These are phyloP conservation scores for Brachionus manjavacas DNA, from an alignment of 1,140 invertebrate genomes.

Conservation along the genomic window DNA sequence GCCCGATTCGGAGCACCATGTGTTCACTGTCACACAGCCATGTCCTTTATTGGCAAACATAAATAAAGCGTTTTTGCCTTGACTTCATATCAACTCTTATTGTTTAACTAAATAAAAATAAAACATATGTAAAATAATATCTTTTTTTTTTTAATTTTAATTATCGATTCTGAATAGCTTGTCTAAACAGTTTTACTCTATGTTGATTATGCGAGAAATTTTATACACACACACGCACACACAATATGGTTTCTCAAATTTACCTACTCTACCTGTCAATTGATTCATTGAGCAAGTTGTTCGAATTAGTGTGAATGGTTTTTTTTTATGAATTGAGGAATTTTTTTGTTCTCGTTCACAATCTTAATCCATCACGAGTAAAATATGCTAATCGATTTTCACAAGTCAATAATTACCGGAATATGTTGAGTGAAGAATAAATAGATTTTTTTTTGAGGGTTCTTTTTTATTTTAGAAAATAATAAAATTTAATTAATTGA, in stretches of 20 bases:
- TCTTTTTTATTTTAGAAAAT: neutral
- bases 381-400: neutral
- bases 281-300: neutral
- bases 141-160: neutral
- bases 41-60: neutral
- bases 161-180: neutral
- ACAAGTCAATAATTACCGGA: neutral
- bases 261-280: neutral
- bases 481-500: neutral
- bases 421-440: neutral
- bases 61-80: neutral
- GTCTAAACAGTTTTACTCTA: neutral
- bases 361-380: neutral
- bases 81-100: neutral
- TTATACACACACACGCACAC: neutral
- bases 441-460: neutral
- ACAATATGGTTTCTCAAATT: neutral
- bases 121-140: neutral
- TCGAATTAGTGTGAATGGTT: neutral
- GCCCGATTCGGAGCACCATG: neutral
- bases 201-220: neutral
- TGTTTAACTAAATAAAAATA: neutral
- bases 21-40: neutral
- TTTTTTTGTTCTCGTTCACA: neutral
- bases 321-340: neutral